Base-by-base conservation (phyloP, 2,797 vertebrate genomes). In the Myotis vivesi region DNA sequence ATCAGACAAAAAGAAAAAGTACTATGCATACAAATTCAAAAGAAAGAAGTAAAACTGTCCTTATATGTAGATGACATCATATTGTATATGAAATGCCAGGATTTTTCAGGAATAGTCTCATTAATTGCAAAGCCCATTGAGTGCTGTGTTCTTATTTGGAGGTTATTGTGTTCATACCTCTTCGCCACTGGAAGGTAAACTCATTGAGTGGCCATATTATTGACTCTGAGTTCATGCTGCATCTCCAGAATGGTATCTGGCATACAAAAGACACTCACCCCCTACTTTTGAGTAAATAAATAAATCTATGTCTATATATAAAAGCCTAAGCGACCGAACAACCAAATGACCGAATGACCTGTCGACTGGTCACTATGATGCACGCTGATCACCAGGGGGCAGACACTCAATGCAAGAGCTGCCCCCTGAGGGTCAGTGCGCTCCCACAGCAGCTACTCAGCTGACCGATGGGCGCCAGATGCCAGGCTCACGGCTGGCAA, bases 301-400 rank as follows among this genome's bases (percentile, higher is more conserved):
- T 44, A 2, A 68, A 19, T 55, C 38, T 41, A 64, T 41, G 12
- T 46, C 6, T 62, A 30, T 59, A 59, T 59, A 62, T 62, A 28
- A 30, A 62, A 30, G 28, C 28, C 59, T 62, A 62, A 62, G 59
- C 6, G 2, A 62, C 59, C 5, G 5, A 62, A 51, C 1, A 17
- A 51, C 16, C 5, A 5, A 51, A 30, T 2, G 1, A 30, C 6
- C 59, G 0, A 62, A 62, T 30, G 59, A 28, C 59, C 0, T 1
- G 13, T 62, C 28, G 0, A 62, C 59, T 30, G 59, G 59, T 62
- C 28, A 28, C 59, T 62, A 62, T 15, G 6, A 30, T 5, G 12
- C 28, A 62, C 12, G 28, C 59, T 30, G 59, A 62, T 12, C 59
- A 62, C 28, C 28, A 30, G 59, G 59, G 28, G 59, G 25, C 28